Evolutionary conservation across 1,140 invertebrate species (phyloP), one percentile per base, ranked within the genome.

Genomic region (Vollenhovia emeryi): DNA sequence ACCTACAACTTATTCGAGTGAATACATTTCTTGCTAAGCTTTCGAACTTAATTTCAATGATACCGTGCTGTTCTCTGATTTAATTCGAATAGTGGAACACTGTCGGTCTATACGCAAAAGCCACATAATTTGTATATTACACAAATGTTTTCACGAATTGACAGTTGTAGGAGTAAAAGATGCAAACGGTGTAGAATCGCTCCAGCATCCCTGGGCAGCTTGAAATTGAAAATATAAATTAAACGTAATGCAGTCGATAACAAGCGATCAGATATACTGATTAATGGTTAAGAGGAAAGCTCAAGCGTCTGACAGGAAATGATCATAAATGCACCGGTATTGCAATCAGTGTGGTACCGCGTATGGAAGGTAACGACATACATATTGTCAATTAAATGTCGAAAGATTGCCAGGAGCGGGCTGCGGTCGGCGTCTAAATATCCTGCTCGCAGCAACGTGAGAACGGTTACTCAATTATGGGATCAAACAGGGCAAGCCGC

Each of bases 401-500:
- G n/a, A 50, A 30, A 45, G 18, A 18, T 21, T 33, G 66, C 78
- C 50, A 52, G 36, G n/a, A 45, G 68, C 78, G 24, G n/a, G 52
- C 40, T 59, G 78, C 9, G 62, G 8, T 15, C 21, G 21, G 76
- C 78, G 73, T 71, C 66, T 82, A 82, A 82, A 82, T 82, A 82
- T 82, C 66, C 33, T 18, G 50, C 50, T 71, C 27, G 50, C 40
- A 71, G 50, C 50, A 57, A 82, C 36, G 73, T 74, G 85, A 69
- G 75, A 57, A 69, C 60, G 78, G 74, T 73, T 82, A 89, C 89
- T 90, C 91, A 92, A 92, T 93, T 93, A 92, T 84, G 69, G 86
- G 88, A 93, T 94, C 93, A 93, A 93, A 92, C 91, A 91, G 40
- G 71, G 66, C 60, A 66, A 84, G 71, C 69, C 73, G 80, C 69